These are phyloP conservation scores for Actinernus sp. DNA, from an alignment of 92 coral and sea anemone genomes.

Conservation along the genomic window DNA sequence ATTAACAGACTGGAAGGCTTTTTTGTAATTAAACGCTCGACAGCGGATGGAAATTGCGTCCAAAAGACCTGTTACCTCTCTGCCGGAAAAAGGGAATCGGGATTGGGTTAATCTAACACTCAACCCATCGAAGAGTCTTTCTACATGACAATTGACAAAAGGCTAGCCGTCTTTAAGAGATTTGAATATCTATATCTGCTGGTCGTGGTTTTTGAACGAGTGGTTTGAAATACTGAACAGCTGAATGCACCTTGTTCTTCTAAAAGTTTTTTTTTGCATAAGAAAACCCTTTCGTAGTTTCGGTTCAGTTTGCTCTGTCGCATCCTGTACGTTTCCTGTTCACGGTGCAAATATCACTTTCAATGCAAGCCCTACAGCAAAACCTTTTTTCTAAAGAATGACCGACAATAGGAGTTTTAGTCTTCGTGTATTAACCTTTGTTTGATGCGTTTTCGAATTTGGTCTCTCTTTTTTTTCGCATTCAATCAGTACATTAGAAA, in stretches of 20 bases:
- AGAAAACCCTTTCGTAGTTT: neutral
- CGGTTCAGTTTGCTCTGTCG: neutral
- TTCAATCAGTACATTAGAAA: no score
- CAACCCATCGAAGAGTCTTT: no score
- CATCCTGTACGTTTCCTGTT: neutral
- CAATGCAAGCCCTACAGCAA: neutral
- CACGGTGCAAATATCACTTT: neutral
- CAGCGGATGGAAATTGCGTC: conserved; percentile 1
- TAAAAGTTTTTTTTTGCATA: neutral
- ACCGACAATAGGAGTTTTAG: neutral
- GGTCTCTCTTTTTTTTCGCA: no score
- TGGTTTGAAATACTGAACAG: neutral
- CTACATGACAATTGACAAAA: no score
- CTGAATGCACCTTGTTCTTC: conserved; percentile 2
- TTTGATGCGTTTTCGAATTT: no score
- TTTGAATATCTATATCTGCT: neutral
- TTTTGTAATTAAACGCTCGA: neutral
- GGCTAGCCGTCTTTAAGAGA: neutral
- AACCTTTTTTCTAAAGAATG: neutral
- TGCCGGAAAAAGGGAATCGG: neutral
- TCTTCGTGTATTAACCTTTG: no score
- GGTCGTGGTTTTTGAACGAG: neutral
- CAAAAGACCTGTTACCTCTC: neutral
- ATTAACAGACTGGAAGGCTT: neutral
- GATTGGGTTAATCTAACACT: no score